phyloP scores from a whole-genome alignment of 2,888 invertebrate species.

The Hesperia comma region DNA sequence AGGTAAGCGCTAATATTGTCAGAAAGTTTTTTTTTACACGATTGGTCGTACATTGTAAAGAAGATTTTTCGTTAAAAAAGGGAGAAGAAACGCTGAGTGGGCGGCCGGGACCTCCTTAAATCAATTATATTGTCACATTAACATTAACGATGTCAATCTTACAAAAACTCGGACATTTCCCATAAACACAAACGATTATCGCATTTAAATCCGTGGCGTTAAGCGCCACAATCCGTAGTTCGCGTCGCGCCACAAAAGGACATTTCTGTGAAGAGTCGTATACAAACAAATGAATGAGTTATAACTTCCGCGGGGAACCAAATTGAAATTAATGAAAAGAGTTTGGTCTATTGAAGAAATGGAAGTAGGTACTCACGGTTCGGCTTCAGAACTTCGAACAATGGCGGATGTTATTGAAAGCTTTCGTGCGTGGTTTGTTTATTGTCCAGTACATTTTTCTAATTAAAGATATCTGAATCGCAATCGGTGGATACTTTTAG shows the following conservation, averaged over 20 bases:
- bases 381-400: neutral
- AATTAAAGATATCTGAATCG: too few species aligned
- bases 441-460: neutral
- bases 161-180: conserved; percentile 40
- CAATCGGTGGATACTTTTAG: too few species aligned
- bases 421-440: neutral
- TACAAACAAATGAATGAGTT: conserved; percentile 58
- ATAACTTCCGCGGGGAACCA: conserved; percentile 51
- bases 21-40: too few species aligned
- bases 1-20: too few species aligned
- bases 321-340: conserved; percentile 42
- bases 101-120: conserved; percentile 47
- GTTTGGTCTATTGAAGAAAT: conserved; percentile 36
- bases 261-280: conserved; percentile 33
- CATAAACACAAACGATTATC: conserved; percentile 18
- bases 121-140: conserved; percentile 52
- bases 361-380: neutral
- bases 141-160: conserved; percentile 46
- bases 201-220: conserved; percentile 13
- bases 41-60: neutral
- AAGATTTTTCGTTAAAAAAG: conserved; percentile 19
- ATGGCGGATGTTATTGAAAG: conserved; percentile 20
- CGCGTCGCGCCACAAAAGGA: conserved; percentile 47
- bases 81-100: conserved; percentile 41
- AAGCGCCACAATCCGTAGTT: conserved; percentile 15